Evolutionary conservation across 1,140 invertebrate genomes (phyloP), one percentile per base, ranked within the genome.

Genomic region (Thaumatotibia leucotreta): DNA sequence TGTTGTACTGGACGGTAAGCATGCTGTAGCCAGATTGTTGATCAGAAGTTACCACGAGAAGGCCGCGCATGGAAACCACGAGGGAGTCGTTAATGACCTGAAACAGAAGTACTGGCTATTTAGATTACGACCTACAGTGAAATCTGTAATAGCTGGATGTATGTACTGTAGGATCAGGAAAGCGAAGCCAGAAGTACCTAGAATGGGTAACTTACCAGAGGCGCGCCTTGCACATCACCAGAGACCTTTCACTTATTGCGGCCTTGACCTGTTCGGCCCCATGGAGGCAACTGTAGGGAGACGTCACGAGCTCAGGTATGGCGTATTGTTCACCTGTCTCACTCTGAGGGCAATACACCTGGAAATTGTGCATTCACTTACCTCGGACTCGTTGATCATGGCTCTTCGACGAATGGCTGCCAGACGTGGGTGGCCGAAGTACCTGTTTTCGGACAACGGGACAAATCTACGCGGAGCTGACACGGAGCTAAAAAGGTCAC

Each of bases 11-110:
- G 61, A 63, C n/a, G 61, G 61, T 3, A 11, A 20, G 1, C 31
- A 63, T 39, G 3, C 14, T 1, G 27, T 32, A 3, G 14, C 61
- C 1, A 11, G 22, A n/a, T 17, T 63, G 2, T 11, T 63, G 20
- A 14, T 39, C 32, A 24, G 17, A 20, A 2, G n/a, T 17, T 68
- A 68, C 22, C 67, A 69, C 24, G 17, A 11, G 10, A 52, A 61
- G n/a, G 10, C 24, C 0, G 31, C 24, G 8, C 67, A 69, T 45
- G 33, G 45, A 3, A 10, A 22, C n/a, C 45, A 50, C 1, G 64
- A 74, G 20, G 54, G 24, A 0, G 50, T 68, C 0, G 24, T 74
- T 0, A 74, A 74, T 24, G 64, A 69, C 23, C 22, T 74, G 1
- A 54, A 31, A 31, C 54, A 61, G n/a, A 61, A 31, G 27, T 61